These are phyloP conservation scores for Drosophila kepulauana DNA, from an alignment of 1,140 invertebrate genomes.

Conservation along the genomic window DNA sequence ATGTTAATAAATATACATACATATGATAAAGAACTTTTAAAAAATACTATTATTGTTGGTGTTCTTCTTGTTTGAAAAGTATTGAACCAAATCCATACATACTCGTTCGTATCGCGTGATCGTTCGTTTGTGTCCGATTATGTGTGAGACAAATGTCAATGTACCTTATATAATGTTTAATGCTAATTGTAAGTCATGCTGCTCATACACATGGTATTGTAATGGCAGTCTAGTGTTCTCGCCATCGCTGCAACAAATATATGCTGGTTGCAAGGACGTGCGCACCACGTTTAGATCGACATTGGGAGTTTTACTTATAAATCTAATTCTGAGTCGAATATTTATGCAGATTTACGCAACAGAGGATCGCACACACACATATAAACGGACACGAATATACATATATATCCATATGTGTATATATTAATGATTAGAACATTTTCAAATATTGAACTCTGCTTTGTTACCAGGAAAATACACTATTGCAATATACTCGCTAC, in stretches of 20 bases:
- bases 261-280: conserved; percentile 35
- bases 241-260: conserved; percentile 42
- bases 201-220: conserved; percentile 79
- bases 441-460: conserved; percentile 18
- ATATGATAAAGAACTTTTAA: conserved; percentile 37
- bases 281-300: conserved; percentile 70
- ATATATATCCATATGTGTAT: neutral
- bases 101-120: conserved; percentile 35
- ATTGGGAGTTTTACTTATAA: conserved; percentile 65
- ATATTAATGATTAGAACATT: conserved; percentile 10
- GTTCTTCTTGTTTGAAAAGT: conserved; percentile 27
- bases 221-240: conserved; percentile 71
- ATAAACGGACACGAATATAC: conserved; percentile 17
- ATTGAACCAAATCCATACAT: conserved; percentile 46
- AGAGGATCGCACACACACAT: conserved; percentile 16
- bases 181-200: conserved; percentile 82
- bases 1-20: conserved; percentile 40
- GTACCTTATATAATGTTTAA: conserved; percentile 76
- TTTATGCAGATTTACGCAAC: conserved; percentile 37
- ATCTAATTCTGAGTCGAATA: conserved; percentile 66
- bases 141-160: conserved; percentile 68
- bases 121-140: conserved; percentile 64
- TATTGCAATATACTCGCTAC: conserved; percentile 36
- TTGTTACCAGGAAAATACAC: conserved; percentile 22
- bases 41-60: conserved; percentile 36